phyloP scores from a whole-genome alignment of 1,140 invertebrate species.

The Trichonephila clavata region DNA sequence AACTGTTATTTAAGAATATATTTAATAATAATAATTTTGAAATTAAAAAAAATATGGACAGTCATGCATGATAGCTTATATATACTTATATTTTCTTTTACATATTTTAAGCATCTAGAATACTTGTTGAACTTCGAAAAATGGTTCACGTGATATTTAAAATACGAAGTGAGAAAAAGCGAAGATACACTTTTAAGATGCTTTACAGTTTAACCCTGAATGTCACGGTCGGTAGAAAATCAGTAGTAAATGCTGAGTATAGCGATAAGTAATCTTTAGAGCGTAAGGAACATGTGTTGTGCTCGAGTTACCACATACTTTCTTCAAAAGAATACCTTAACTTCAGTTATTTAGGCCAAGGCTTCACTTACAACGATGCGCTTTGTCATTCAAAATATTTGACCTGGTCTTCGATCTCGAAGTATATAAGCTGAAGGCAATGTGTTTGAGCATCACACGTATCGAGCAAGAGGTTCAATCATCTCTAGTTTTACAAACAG shows the following conservation, averaged over 20 bases:
- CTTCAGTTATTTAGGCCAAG: not conserved
- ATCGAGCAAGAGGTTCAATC: not conserved
- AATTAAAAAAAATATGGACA: too few species aligned
- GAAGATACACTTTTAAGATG: not conserved
- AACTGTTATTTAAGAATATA: too few species aligned
- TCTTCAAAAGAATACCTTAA: not conserved
- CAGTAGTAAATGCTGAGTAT: too few species aligned
- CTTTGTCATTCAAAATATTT: not conserved
- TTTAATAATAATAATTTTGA: too few species aligned
- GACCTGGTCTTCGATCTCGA: not conserved
- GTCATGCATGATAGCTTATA: too few species aligned
- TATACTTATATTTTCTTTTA: too few species aligned
- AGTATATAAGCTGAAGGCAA: not conserved
- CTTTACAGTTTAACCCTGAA: not conserved
- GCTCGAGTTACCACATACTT: not conserved
- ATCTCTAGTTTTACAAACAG: not conserved
- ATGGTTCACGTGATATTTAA: not conserved
- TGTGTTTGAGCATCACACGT: not conserved
- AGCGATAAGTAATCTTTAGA: not conserved
- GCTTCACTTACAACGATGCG: not conserved
- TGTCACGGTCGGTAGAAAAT: constrained; percentile 2
- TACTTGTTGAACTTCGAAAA: too few species aligned
- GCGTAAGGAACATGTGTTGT: not conserved
- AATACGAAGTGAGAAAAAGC: not conserved
- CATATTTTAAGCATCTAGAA: too few species aligned